phyloP scores from a whole-genome alignment of 2,888 invertebrate species.

The Diploptera punctata region DNA sequence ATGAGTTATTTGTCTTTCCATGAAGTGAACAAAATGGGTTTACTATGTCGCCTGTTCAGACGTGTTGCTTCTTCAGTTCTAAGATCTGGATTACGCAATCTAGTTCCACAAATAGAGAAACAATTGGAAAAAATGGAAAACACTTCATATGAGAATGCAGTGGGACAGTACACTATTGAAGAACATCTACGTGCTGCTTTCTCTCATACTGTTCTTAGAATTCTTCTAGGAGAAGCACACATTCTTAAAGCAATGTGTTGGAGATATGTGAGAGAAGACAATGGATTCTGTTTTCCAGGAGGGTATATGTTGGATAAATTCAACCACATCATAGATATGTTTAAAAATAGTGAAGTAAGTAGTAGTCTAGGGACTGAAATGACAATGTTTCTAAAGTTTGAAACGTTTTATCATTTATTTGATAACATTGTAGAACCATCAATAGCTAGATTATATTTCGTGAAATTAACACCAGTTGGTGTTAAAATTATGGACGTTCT shows the following conservation, averaged over 20 bases:
- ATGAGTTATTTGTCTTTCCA: neutral
- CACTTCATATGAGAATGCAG: neutral
- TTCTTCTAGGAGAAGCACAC: conserved; percentile 20
- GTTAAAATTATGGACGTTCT: conserved; percentile 29
- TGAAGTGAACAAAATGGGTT: neutral
- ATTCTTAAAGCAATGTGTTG: conserved; percentile 24
- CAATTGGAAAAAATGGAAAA: conserved; percentile 20
- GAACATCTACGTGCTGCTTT: conserved; percentile 24
- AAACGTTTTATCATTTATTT: conserved; percentile 27
- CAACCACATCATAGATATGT: neutral
- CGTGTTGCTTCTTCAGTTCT: too few species aligned
- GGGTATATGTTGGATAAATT: conserved; percentile 33
- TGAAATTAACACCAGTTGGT: neutral
- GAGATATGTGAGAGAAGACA: conserved; percentile 21
- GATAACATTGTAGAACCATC: conserved; percentile 21
- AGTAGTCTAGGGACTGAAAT: conserved; percentile 12
- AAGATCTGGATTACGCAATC: neutral
- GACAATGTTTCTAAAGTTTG: conserved; percentile 18
- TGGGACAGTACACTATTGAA: neutral
- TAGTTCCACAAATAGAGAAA: neutral
- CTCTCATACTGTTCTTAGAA: conserved; percentile 21
- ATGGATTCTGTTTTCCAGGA: conserved; percentile 29
- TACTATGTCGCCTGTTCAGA: conserved; percentile 27
- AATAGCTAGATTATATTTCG: neutral
- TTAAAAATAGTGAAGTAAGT: neutral